Evolutionary conservation across 2,113 vertebrate genomes (phyloP), one percentile per base, ranked within the genome.

Genomic region (Notarius quadriscutis): DNA sequence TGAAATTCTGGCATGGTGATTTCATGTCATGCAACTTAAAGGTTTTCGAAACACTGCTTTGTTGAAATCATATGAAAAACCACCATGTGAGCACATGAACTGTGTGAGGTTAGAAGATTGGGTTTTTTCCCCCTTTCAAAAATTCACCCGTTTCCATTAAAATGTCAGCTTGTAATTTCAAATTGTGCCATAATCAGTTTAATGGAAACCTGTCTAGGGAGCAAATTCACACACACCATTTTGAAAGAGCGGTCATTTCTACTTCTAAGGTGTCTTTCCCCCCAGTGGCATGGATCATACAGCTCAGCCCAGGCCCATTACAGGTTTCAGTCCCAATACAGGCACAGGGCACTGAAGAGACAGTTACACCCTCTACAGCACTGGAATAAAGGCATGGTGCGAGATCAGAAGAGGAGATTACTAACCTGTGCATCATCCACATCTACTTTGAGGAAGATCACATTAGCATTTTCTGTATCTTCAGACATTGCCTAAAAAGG

Each of bases 401-500:
- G 17, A 30, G 22, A 74, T 11, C 14, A 12, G 14, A 18, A 12
- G 14, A 18, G 22, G 11, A 7, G n/a, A 34, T 41, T n/a, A 71
- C 90, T 80, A 63, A 92, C 90, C 90, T 91, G 86, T 48, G 87
- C 90, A 1, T 92, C 91, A 10, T 92, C 91, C 17, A 91, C 91
- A 14, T 92, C 91, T 8, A 92, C 91, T 81, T 91, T 91, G 60
- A 92, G 88, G 83, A 92, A 92, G 57, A 92, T 87, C 80, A 91
- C 91, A n/a, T 75, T 25, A n/a, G 22, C 1, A 60, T 85, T 65
- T 5, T 8, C 63, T 30, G 48, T 8, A 50, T 95, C 94, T 22
- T 95, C 94, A 88, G 65, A 85, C 87, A 97, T 92, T 81, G 48
- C 72, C 97, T 97, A 79, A 69, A 85, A 62, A 6, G 41, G 18